Evolutionary conservation across 30 jellyfish, hydroid and myxozoan genomes (phyloP).

Genomic region (Hydractinia symbiolongicarpus): DNA sequence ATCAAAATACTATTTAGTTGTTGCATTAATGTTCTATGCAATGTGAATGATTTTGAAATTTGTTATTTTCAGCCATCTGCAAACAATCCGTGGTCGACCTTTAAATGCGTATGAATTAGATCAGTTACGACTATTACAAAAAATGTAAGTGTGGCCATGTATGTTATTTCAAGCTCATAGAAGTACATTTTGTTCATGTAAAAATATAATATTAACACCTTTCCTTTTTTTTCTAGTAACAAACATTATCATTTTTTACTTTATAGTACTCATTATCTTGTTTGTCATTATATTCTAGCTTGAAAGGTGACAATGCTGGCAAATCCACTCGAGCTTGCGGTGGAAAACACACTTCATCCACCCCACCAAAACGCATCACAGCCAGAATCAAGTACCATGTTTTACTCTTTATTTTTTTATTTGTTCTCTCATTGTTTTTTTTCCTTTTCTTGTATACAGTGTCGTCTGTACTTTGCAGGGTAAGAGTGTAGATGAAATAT

Average conservation of each 20-base stretch:
- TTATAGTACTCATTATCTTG: not conserved
- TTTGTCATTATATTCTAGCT: not conserved
- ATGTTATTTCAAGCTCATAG: not conserved
- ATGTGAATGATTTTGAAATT: no score
- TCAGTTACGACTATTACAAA: conserved; percentile 34
- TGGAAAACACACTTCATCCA: conserved; percentile 23
- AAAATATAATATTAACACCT: not conserved
- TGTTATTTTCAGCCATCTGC: conserved; percentile 30
- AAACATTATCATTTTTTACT: not conserved
- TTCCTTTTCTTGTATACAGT: no score
- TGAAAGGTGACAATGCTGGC: conserved; percentile 24
- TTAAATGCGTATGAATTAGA: conserved; percentile 37
- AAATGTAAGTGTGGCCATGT: conserved; percentile 23
- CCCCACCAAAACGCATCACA: conserved; percentile 10
- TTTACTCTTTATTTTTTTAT: not conserved
- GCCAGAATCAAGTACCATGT: conserved; percentile 14
- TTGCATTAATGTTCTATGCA: no score
- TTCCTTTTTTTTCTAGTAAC: not conserved
- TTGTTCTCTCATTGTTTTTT: no score
- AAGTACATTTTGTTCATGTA: no score
- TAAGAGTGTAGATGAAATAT: not conserved
- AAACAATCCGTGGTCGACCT: conserved; percentile 43
- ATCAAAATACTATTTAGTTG: no score
- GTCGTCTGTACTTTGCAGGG: no score
- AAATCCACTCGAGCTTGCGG: conserved; percentile 36